phyloP scores from a whole-genome alignment of 2,113 vertebrate genomes.

The Calidris pygmaea region DNA sequence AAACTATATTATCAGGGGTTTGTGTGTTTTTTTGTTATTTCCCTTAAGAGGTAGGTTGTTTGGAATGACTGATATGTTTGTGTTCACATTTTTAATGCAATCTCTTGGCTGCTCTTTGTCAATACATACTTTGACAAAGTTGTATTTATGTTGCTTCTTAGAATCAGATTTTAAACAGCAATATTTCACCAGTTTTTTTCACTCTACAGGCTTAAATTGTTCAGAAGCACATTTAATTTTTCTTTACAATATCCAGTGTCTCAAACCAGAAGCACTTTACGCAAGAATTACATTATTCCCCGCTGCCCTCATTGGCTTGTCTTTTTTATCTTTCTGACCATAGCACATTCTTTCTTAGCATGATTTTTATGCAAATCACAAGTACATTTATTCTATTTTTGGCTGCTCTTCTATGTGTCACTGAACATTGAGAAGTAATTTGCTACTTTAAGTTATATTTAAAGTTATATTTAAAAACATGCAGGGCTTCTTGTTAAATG shows the following conservation, averaged over 20 bases:
- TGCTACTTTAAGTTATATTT: background rate
- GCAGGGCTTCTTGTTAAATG: background rate
- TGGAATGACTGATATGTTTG: background rate
- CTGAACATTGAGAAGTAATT: background rate
- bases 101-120: background rate
- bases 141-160: background rate
- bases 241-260: background rate
- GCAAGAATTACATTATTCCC: background rate
- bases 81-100: background rate
- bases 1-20: background rate
- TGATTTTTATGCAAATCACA: background rate
- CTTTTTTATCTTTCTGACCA: background rate
- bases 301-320: background rate
- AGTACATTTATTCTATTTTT: background rate
- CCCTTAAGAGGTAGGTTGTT: background rate
- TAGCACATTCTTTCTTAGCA: background rate
- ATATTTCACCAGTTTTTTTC: background rate
- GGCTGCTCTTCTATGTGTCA: background rate
- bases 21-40: background rate
- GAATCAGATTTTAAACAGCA: background rate
- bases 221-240: background rate
- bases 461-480: background rate
- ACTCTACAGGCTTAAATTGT: background rate
- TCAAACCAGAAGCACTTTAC: background rate
- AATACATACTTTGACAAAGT: background rate